Base-by-base conservation (phyloP, 64 coral and sea anemone species). In the Stichodactyla helianthus region DNA sequence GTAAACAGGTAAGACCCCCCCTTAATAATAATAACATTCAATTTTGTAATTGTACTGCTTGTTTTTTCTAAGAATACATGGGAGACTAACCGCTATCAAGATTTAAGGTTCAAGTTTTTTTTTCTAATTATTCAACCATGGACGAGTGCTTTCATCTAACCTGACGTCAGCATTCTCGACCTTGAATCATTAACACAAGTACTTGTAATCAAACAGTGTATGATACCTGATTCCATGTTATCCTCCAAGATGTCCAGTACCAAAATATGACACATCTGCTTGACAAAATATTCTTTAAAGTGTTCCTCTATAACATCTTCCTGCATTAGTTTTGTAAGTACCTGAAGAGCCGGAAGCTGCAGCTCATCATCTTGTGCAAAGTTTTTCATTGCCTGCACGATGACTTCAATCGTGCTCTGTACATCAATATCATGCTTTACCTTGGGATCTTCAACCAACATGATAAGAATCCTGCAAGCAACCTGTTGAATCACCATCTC, bases 351-450 rank as follows among this genome's bases (percentile, higher is more conserved):
- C 4, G 84, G 78, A 14, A 60, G n/a, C 22, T 92, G 86, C 53
- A 92, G 80, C 60, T 92, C 90, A 20, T 92, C 90, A 1, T 92
- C 77, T 28, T 92, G 57, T 14, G 51, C 90, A 67, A 87, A 87
- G 16, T 64, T 79, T 54, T 79, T 83, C 14, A 92, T 92, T 2
- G 90, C 90, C 51, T 80, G 74, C 52, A 87, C n/a, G 15, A 92
- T 86, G 9, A 63, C 54, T 31, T 70, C 79, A n/a, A 92, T 55
- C 10, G 85, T 71, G 25, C 77, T 81, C 5, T 52, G 13, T 52
- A 4, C 31, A 79, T 51, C 23, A 15, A 81, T 15, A 10, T 53
- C 35, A 4, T 81, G 4, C 78, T 6, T 81, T 7, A 81, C 78
- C 12, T 10, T 52, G 7, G 35, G 2, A 53, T 81, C 52, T 7